Conservation (phyloP, 2,113 vertebrate genomes). For the Taxidea taxus region DNA sequence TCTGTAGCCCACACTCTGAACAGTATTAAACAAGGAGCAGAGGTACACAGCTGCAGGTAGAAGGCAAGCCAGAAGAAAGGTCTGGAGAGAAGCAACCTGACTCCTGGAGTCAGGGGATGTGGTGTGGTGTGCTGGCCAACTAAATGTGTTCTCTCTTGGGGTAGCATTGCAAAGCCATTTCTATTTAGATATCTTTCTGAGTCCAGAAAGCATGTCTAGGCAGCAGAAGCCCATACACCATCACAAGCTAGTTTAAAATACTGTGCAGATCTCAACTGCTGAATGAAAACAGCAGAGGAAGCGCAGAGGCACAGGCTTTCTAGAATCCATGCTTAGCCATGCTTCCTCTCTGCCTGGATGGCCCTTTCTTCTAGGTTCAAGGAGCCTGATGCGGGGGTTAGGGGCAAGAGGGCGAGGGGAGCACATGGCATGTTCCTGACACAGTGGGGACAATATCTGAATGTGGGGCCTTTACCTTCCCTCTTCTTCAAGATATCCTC, state of each 20-base stretch:
- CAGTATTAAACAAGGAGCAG: not conserved
- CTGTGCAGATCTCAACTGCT: not conserved
- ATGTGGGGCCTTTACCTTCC: not conserved
- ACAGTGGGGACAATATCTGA: not conserved
- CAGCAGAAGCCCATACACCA: not conserved
- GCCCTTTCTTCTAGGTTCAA: not conserved
- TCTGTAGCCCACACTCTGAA: not conserved
- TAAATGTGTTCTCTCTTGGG: not conserved
- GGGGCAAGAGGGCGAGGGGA: not conserved
- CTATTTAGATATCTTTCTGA: not conserved
- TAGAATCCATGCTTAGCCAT: not conserved
- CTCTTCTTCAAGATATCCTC: not conserved
- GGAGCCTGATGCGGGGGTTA: fast-evolving
- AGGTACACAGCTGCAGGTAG: not conserved
- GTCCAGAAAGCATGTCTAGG: not conserved
- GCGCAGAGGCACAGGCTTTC: fast-evolving
- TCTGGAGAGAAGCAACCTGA: not conserved
- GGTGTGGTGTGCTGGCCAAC: not conserved
- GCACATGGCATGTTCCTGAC: fast-evolving
- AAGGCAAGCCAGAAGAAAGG: not conserved
- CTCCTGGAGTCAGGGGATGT: not conserved
- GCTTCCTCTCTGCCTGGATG: not conserved
- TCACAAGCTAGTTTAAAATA: not conserved
- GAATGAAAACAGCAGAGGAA: not conserved
- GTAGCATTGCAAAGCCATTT: not conserved